A percentile compares a stretch with the other conserved stretches of the same genome.
phyloP scores from a whole-genome alignment of 1,140 invertebrate genomes.

The Antheraea pernyi region DNA sequence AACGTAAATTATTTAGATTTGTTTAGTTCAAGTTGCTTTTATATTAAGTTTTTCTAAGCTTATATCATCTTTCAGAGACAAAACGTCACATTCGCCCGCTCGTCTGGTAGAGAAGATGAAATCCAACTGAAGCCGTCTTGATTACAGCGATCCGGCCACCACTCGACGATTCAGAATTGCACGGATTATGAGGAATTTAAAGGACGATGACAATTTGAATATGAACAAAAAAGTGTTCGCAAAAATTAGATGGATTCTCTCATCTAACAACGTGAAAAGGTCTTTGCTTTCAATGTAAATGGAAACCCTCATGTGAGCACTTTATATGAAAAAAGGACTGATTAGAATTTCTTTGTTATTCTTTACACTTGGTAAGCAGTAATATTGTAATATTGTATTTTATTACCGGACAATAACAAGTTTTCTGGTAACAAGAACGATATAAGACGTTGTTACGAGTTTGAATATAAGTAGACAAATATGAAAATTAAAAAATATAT shows the following conservation, averaged over 20 bases:
- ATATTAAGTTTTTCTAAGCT: constrained; percentile 6
- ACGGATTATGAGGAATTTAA: constrained; percentile 77
- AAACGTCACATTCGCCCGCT: constrained; percentile 28
- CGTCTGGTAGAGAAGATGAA: constrained; percentile 56
- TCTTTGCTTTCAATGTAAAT: constrained; percentile 32
- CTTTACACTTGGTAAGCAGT: constrained; percentile 25
- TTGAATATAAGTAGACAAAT: too few species aligned
- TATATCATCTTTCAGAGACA: constrained; percentile 9
- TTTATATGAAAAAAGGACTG: constrained; percentile 31
- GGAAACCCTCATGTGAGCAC: constrained; percentile 18
- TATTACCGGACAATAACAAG: background rate
- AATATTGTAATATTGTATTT: constrained; percentile 23
- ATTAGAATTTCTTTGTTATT: constrained; percentile 44
- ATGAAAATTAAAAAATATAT: too few species aligned
- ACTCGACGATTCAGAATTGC: constrained; percentile 70
- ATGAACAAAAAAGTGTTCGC: constrained; percentile 66
- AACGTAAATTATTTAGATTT: constrained; percentile 8
- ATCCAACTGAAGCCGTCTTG: constrained; percentile 71
- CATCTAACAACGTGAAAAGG: constrained; percentile 32
- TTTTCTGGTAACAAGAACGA: background rate
- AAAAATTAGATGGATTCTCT: constrained; percentile 56
- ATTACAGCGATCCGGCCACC: constrained; percentile 68
- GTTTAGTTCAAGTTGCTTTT: constrained; percentile 2
- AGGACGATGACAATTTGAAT: constrained; percentile 74
- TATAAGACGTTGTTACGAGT: too few species aligned